Evolutionary conservation across 2,113 vertebrate species (phyloP).

Genomic region (Psephotus haematonotus): DNA sequence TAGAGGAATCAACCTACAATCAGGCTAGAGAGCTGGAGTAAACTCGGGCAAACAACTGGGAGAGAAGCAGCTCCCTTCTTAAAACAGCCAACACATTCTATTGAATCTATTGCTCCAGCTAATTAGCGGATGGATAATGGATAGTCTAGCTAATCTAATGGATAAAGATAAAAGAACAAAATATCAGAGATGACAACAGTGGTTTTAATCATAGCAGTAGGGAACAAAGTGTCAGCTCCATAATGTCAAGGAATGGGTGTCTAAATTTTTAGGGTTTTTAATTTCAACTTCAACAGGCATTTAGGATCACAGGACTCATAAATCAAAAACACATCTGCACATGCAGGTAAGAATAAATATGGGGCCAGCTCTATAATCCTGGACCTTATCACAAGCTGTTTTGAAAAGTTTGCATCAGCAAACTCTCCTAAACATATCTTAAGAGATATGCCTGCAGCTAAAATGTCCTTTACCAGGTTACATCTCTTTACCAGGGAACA

Average conservation of each 20-base stretch:
- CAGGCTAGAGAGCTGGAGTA: neutral
- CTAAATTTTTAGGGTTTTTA: neutral
- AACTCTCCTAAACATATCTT: neutral
- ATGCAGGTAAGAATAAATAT: neutral
- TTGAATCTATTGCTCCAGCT: neutral
- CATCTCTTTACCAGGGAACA: neutral
- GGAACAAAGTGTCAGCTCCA: rapidly evolving
- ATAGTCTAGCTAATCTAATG: neutral
- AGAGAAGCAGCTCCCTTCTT: neutral
- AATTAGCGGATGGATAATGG: neutral
- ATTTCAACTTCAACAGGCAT: neutral
- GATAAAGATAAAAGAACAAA: neutral
- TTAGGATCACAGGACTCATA: neutral
- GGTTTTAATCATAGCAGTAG: neutral
- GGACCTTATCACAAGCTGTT: neutral
- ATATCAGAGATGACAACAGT: neutral
- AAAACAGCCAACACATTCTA: neutral
- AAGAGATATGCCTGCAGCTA: neutral
- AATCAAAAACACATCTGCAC: neutral
- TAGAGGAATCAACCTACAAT: neutral
- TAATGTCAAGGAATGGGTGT: neutral
- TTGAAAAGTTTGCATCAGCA: neutral
- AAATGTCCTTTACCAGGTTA: neutral
- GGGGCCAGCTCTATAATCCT: neutral
- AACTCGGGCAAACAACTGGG: neutral